phyloP scores from a whole-genome alignment of 2,888 invertebrate species.

The Drepana falcataria region DNA sequence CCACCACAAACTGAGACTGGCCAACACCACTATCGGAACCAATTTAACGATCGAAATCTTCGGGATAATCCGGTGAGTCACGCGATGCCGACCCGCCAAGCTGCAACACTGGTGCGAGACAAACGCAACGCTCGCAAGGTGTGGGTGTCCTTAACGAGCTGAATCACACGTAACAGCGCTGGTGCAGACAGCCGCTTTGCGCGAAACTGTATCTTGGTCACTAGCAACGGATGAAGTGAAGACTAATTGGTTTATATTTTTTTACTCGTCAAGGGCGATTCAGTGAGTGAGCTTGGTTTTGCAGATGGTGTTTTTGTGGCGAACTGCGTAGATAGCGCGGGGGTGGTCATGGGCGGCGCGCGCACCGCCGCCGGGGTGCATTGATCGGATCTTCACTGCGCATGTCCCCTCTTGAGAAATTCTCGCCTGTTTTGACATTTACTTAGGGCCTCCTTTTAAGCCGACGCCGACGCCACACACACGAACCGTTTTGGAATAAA shows the following conservation, averaged over 20 bases:
- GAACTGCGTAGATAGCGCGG: constrained; percentile 68
- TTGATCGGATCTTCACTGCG: constrained; percentile 69
- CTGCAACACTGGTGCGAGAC: constrained; percentile 39
- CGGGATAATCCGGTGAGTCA: constrained; percentile 71
- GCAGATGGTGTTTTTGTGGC: constrained; percentile 55
- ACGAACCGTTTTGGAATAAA: not conserved
- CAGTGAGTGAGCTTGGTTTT: constrained; percentile 40
- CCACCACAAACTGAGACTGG: constrained; percentile 34
- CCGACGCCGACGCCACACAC: not conserved
- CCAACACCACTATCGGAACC: constrained; percentile 42
- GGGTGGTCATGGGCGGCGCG: constrained; percentile 60
- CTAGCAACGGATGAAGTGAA: constrained; percentile 29
- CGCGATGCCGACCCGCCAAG: constrained; percentile 50
- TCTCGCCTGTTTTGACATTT: constrained; percentile 64
- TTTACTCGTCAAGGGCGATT: constrained; percentile 52
- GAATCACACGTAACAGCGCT: constrained; percentile 54
- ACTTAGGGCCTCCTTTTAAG: constrained; percentile 16
- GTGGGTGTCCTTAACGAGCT: constrained; percentile 74
- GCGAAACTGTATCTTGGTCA: constrained; percentile 33
- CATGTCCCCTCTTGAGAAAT: constrained; percentile 52
- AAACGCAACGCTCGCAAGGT: constrained; percentile 33
- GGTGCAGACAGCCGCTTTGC: constrained; percentile 19
- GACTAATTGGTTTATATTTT: constrained; percentile 30
- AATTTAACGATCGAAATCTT: constrained; percentile 47
- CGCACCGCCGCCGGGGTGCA: constrained; percentile 60